phyloP scores from a whole-genome alignment of 2,113 vertebrate species.

The Herpetotheres cachinnans region DNA sequence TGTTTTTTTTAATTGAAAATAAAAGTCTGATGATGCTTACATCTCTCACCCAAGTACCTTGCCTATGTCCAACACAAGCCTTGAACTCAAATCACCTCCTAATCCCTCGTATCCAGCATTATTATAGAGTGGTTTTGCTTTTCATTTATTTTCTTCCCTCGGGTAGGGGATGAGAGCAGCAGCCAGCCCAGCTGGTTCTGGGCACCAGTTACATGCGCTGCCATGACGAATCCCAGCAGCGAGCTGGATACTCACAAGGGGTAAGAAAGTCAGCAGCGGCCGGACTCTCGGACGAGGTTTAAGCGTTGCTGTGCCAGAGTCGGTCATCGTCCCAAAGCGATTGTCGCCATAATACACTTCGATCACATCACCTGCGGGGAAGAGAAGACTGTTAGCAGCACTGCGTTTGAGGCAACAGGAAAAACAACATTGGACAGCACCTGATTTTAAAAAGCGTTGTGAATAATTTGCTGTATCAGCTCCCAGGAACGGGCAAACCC shows the following conservation, averaged over 20 bases:
- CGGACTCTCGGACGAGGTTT: constrained; percentile 77
- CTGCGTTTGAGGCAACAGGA: rapidly evolving
- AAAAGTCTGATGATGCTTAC: background rate
- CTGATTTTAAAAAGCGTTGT: rapidly evolving
- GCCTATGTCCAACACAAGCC: background rate
- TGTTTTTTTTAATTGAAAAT: background rate
- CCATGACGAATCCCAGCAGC: rapidly evolving
- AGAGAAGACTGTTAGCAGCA: background rate
- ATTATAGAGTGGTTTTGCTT: background rate
- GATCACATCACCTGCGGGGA: constrained; percentile 51
- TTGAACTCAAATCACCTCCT: background rate
- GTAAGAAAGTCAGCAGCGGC: constrained; percentile 76
- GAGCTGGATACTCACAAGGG: constrained; percentile 68
- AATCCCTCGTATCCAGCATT: background rate
- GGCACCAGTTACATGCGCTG: background rate
- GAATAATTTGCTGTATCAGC: background rate
- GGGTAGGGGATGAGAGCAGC: background rate
- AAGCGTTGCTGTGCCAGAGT: constrained; percentile 77
- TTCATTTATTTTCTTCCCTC: background rate
- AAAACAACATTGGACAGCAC: rapidly evolving
- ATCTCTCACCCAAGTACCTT: background rate
- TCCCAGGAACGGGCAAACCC: background rate
- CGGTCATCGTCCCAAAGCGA: constrained; percentile 66
- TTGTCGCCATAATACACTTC: constrained; percentile 72
- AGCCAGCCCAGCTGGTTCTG: constrained; percentile 12